Base-by-base conservation (phyloP, 2,113 vertebrate species). In the Anarrhichthys ocellatus region DNA sequence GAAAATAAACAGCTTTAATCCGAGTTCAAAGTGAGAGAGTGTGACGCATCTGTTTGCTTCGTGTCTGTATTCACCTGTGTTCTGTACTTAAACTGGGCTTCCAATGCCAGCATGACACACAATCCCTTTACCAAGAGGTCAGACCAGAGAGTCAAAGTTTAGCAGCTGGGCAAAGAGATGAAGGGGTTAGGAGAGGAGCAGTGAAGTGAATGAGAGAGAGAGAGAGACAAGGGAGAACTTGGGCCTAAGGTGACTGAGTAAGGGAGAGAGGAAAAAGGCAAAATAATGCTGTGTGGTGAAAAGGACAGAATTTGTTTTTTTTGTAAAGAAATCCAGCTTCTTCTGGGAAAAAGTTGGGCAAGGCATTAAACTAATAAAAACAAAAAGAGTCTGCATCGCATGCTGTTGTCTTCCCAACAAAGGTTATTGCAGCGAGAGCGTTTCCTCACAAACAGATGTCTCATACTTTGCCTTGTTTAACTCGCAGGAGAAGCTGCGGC, bases 1-100 rank as follows among this genome's bases (percentile, higher is more conserved):
- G 69, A 85, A 90, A 87, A 81, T 83, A 87, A 87, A 87, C 40
- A 44, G n/a, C 32, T 84, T 82, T 68, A 86, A 87, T 88, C 27
- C 11, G 86, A 80, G 44, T 56, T 78, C 59, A 81, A 79, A 85
- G 58, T 81, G 76, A 89, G 78, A 78, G 67, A 85, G 86, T 18
- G 42, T 92, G 93, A 94, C 79, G 27, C 81, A 87, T 78, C 61
- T 87, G 87, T 92, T 92, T 89, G 90, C 81, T 88, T 80, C 78
- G 73, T 87, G 64, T 84, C 66, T 62, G 63, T 91, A 76, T 92
- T 94, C 92, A 88, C 91, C 76, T 85, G 44, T 18, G 56, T 68
- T 85, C 77, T 83, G 82, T 70, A 73, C 87, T 86, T 71, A 90
- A 85, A 88, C 85, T 72, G 58, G 10, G 68, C 76, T 27, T 44